phyloP scores from a whole-genome alignment of 2,113 vertebrate species.

The Eonycteris spelaea region DNA sequence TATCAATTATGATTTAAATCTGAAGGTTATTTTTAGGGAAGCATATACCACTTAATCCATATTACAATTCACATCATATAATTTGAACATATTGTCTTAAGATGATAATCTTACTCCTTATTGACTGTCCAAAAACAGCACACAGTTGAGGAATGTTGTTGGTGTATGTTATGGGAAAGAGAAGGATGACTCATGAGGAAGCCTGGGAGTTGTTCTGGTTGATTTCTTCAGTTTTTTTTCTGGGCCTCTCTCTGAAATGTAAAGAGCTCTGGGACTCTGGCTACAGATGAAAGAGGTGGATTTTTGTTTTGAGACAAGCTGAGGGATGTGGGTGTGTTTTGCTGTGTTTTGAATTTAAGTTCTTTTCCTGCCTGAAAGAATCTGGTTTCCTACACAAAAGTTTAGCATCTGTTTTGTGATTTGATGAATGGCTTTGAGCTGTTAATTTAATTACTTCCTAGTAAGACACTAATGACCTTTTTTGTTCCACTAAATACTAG shows the following conservation, averaged over 20 bases:
- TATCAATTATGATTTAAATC: neutral
- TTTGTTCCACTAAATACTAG: constrained; percentile 86
- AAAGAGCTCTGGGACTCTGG: constrained; percentile 41
- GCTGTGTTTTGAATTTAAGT: constrained; percentile 61
- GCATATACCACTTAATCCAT: neutral
- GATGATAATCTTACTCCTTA: neutral
- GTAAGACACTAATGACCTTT: constrained; percentile 87
- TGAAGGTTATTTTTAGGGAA: constrained; percentile 36
- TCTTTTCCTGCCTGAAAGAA: constrained; percentile 65
- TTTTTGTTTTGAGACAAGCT: constrained; percentile 63
- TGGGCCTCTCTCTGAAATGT: constrained; percentile 13
- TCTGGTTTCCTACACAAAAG: constrained; percentile 80
- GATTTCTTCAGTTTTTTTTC: neutral
- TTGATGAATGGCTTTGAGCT: constrained; percentile 84
- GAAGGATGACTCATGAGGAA: neutral
- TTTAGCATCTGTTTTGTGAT: constrained; percentile 85
- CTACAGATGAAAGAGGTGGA: constrained; percentile 45
- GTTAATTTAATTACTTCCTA: constrained; percentile 86
- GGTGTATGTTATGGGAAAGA: neutral
- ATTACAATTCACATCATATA: neutral
- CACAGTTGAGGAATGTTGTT: neutral
- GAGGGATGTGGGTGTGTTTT: constrained; percentile 49
- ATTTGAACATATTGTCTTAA: constrained; percentile 26
- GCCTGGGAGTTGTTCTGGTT: constrained; percentile 24
- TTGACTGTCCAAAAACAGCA: neutral